phyloP scores from a whole-genome alignment of 2,888 invertebrate species.

The Watsonalla binaria region DNA sequence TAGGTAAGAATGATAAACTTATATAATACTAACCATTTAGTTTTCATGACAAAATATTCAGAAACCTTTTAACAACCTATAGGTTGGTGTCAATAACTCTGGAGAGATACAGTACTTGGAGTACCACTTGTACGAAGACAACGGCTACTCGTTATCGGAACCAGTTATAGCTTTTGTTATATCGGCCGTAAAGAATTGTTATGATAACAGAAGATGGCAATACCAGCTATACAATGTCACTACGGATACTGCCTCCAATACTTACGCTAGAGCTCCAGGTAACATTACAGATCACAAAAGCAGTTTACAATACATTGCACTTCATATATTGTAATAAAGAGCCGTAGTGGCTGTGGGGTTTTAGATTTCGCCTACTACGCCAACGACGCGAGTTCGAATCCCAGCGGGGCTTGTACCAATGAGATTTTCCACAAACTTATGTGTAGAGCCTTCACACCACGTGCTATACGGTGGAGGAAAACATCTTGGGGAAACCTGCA shows the following conservation, averaged over 20 bases:
- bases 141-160: conserved; percentile 78
- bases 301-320: not conserved
- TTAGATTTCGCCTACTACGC: too few relatives aligned
- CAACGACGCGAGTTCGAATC: too few relatives aligned
- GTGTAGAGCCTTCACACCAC: too few relatives aligned
- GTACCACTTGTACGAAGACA: conserved; percentile 73
- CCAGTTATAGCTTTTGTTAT: conserved; percentile 41
- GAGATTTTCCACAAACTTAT: too few relatives aligned
- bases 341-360: too few relatives aligned
- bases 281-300: conserved; percentile 11
- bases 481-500: too few relatives aligned
- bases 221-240: conserved; percentile 56
- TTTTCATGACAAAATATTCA: too few relatives aligned
- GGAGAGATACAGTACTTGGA: conserved; percentile 84
- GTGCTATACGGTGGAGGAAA: too few relatives aligned
- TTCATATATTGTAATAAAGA: too few relatives aligned
- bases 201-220: conserved; percentile 73
- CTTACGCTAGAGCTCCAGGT: conserved; percentile 84
- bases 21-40: too few relatives aligned
- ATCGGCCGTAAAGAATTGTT: conserved; percentile 75
- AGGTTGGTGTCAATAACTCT: conserved; percentile 76
- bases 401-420: too few relatives aligned
- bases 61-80: conserved; percentile 2
- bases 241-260: conserved; percentile 82
- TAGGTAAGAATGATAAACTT: too few relatives aligned